Percentiles rank a stretch among this genome's conserved stretches.
phyloP scores from a whole-genome alignment of 2,888 invertebrate species.

The Agrotis segetum region DNA sequence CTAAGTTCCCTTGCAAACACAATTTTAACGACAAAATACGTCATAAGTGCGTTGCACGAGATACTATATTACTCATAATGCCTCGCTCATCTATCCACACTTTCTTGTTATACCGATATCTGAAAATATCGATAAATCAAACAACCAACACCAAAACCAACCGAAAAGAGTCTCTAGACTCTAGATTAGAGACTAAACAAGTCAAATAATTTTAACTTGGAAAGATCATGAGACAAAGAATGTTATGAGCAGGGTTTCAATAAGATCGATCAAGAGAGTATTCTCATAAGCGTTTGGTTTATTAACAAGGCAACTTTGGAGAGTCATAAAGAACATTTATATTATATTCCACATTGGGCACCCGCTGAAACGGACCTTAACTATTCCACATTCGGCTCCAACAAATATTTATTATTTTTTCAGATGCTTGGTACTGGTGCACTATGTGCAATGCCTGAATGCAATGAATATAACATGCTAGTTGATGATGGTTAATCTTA shows the following conservation, averaged over 20 bases:
- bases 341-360: too few species aligned
- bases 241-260: background rate
- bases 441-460: too few species aligned
- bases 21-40: conserved; percentile 33
- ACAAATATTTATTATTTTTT: too few species aligned
- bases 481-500: background rate
- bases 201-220: background rate
- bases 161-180: too few species aligned
- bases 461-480: too few species aligned
- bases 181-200: background rate
- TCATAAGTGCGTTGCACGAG: conserved; percentile 21
- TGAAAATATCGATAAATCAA: too few species aligned
- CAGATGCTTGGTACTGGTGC: too few species aligned
- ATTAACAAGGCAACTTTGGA: background rate
- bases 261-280: background rate
- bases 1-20: conserved; percentile 35
- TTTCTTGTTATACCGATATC: background rate
- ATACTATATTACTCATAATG: background rate
- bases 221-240: background rate
- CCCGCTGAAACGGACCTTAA: too few species aligned
- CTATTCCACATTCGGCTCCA: too few species aligned
- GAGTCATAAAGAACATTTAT: background rate
- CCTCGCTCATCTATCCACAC: background rate
- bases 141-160: background rate
- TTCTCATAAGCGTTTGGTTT: background rate